Conservation (phyloP, 2,113 vertebrate species). For the Indicator maculatus region DNA sequence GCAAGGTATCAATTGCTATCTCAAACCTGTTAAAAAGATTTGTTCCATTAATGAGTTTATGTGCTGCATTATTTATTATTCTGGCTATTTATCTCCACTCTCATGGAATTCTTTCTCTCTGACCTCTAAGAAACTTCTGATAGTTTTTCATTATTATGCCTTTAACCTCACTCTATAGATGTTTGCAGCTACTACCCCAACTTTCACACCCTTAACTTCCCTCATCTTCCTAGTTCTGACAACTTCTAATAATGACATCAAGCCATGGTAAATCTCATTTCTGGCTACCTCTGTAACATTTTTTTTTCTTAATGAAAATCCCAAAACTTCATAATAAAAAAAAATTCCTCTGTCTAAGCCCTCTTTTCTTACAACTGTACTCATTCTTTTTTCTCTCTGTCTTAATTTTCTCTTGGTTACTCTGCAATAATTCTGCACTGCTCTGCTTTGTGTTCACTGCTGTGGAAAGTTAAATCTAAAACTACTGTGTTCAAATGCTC, state of each 20-base stretch:
- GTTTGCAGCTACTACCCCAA: background rate
- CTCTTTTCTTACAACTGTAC: background rate
- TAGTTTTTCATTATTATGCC: background rate
- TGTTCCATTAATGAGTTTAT: conserved; percentile 24
- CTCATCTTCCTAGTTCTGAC: background rate
- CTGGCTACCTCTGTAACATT: background rate
- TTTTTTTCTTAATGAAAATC: background rate
- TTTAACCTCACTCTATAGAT: background rate
- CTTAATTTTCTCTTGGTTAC: background rate
- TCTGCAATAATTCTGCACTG: background rate
- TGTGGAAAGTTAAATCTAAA: background rate
- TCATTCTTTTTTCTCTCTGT: background rate
- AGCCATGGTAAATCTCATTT: background rate
- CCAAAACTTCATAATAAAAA: background rate
- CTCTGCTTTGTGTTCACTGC: background rate
- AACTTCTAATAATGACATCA: background rate
- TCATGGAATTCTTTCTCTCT: background rate
- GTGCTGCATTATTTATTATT: background rate
- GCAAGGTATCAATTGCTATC: conserved; percentile 23
- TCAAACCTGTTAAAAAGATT: conserved; percentile 40
- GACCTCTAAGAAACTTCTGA: background rate
- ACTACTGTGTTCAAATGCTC: background rate
- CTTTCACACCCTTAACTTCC: background rate
- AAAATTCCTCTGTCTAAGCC: accelerated
- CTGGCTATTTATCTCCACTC: background rate